These are phyloP conservation scores for Laterallus jamaicensis DNA, from an alignment of 2,113 vertebrate species.

Conservation along the genomic window DNA sequence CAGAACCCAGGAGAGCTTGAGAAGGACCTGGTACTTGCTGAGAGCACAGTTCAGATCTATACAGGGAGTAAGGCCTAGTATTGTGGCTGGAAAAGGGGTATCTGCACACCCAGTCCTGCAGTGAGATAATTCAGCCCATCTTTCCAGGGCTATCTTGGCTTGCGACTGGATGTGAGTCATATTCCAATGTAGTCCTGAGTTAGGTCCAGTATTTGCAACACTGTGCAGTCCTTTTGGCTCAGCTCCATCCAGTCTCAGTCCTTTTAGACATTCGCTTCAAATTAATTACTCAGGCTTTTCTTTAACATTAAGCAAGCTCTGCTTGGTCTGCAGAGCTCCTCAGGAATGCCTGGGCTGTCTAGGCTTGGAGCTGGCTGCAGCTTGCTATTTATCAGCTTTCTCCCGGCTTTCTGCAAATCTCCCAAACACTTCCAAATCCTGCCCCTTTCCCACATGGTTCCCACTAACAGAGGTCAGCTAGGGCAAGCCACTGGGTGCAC, in stretches of 20 bases:
- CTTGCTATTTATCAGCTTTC: conserved; percentile 31
- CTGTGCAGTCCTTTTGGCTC: conserved; percentile 53
- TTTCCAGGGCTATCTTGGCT: conserved; percentile 48
- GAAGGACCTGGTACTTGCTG: not conserved
- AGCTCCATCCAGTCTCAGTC: conserved; percentile 11
- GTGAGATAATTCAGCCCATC: not conserved
- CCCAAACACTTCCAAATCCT: conserved; percentile 37
- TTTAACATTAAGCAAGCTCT: conserved; percentile 40
- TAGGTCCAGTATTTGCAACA: conserved; percentile 54
- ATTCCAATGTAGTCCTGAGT: conserved; percentile 45
- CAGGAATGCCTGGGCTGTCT: conserved; percentile 22
- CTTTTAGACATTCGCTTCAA: conserved; percentile 41
- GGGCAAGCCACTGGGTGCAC: not conserved
- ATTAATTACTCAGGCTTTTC: conserved; percentile 53
- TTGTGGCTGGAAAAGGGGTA: not conserved
- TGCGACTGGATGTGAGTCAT: conserved; percentile 31
- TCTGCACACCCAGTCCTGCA: not conserved
- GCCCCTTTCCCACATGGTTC: conserved; percentile 16
- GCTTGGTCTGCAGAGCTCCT: conserved; percentile 31
- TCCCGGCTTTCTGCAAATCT: conserved; percentile 21
- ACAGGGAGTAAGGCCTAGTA: not conserved
- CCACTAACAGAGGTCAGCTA: not conserved
- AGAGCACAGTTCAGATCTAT: not conserved
- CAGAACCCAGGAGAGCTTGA: not conserved
- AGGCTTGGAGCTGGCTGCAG: conserved; percentile 11